Evolutionary conservation across 2,888 invertebrate genomes (phyloP), one percentile per base, ranked within the genome.

Genomic region (Tholera decimalis): DNA sequence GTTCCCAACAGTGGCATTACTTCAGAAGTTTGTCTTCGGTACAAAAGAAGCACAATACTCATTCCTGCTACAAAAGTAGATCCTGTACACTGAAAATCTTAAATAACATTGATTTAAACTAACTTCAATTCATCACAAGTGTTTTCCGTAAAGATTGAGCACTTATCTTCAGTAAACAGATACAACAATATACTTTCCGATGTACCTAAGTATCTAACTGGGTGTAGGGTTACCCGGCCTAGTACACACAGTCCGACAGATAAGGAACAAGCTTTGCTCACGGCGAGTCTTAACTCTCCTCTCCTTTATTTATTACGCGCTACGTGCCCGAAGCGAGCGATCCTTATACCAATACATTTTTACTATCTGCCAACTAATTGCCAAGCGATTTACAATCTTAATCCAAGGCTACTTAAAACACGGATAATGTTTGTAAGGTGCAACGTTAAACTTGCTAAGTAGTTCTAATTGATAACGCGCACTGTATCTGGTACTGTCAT

Each of bases 221-320:
- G 85, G 92, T 92, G 85, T 93, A 89, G 88, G 87, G 90, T 93
- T 92, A 91, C 93, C 82, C 82, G 81, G 85, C 76, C 80, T 79
- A 89, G 89, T 86, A 87, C 85, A 91, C 87, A 86, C 85, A 83
- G 83, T 74, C 76, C 73, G 83, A 84, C 85, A 88, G 94, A 94
- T 94, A 94, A 94, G 91, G 86, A 90, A 91, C 91, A 87, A 85
- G 90, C 86, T 84, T 82, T 83, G 89, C 88, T 89, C 86, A 88
- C 86, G 88, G 88, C 89, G 83, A 73, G 86, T 85, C 89, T 89
- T 93, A 92, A 93, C 89, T 93, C 92, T 91, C 85, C 77, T 85
- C 79, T 84, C 82, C 85, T 90, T 92, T 94, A 94, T 95, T 94
- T 93, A 94, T 92, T 89, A 91, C 87, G 87, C 88, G 92, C 91